Percentiles rank a stretch among this genome's conserved stretches.
phyloP scores from a whole-genome alignment of 2,113 vertebrate species.

The Alaudala cheleensis region DNA sequence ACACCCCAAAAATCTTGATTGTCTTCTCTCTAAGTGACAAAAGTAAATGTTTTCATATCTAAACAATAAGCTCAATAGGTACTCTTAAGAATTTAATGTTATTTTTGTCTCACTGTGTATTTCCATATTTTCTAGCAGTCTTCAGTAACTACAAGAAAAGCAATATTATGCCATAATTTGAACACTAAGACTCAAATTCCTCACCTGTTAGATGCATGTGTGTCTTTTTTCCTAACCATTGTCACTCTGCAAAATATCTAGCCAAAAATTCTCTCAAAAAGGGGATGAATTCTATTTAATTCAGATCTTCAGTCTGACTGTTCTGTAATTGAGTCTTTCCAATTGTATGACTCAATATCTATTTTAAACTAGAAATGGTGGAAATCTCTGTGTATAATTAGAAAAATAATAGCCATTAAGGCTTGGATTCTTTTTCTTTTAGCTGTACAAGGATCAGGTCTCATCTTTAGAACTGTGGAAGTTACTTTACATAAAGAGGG shows the following conservation, averaged over 20 bases:
- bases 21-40: neutral
- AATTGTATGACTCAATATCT: neutral
- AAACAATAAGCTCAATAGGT: neutral
- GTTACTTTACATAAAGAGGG: slow-evolving; percentile 98
- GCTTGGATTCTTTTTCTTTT: neutral
- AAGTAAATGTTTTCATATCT: neutral
- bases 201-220: neutral
- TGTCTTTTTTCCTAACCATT: neutral
- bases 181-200: neutral
- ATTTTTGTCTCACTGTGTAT: neutral
- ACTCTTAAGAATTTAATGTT: neutral
- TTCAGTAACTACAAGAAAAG: neutral
- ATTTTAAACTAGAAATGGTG: neutral
- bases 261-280: neutral
- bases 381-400: neutral
- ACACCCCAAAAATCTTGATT: neutral
- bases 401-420: neutral
- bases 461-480: slow-evolving; percentile 95
- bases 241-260: neutral
- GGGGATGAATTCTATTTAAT: neutral
- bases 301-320: neutral
- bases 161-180: neutral
- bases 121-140: neutral
- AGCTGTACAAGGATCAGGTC: slow-evolving; percentile 92
- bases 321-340: neutral